phyloP scores from a whole-genome alignment of 2,113 vertebrate species.

The Neotoma lepida region DNA sequence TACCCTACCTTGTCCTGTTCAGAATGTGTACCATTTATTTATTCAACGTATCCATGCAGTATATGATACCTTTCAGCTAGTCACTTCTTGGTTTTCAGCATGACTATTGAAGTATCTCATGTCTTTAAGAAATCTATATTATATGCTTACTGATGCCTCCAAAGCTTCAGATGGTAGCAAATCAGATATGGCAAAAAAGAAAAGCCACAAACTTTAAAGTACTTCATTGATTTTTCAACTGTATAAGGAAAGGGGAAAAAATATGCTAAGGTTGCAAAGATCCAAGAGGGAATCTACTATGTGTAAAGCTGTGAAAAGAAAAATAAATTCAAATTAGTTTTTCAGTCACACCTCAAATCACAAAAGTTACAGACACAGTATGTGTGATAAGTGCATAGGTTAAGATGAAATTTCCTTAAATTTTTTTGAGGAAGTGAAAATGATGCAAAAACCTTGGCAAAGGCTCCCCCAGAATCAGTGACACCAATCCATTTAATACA shows the following conservation, averaged over 20 bases:
- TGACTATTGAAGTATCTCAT: too few species aligned
- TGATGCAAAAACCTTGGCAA: not conserved
- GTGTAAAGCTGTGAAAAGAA: not conserved
- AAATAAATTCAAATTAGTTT: not conserved
- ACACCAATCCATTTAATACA: not conserved
- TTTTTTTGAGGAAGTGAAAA: not conserved
- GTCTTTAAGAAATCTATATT: not conserved
- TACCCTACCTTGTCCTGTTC: not conserved
- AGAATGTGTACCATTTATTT: not conserved
- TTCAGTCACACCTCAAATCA: not conserved
- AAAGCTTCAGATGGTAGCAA: not conserved
- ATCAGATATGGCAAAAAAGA: not conserved
- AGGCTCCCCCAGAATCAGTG: not conserved
- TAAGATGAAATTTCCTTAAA: not conserved
- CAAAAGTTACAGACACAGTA: not conserved
- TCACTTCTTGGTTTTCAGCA: too few species aligned
- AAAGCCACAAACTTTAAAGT: not conserved
- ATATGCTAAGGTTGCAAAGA: not conserved
- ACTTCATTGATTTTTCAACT: not conserved
- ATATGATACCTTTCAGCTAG: not conserved
- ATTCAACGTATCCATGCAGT: rapidly evolving
- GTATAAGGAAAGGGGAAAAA: not conserved
- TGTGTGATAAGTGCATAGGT: not conserved
- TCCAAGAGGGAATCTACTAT: not conserved
- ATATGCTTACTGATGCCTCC: not conserved